Base-by-base conservation (phyloP, 2,888 invertebrate genomes). In the Brachyopa scutellaris region DNA sequence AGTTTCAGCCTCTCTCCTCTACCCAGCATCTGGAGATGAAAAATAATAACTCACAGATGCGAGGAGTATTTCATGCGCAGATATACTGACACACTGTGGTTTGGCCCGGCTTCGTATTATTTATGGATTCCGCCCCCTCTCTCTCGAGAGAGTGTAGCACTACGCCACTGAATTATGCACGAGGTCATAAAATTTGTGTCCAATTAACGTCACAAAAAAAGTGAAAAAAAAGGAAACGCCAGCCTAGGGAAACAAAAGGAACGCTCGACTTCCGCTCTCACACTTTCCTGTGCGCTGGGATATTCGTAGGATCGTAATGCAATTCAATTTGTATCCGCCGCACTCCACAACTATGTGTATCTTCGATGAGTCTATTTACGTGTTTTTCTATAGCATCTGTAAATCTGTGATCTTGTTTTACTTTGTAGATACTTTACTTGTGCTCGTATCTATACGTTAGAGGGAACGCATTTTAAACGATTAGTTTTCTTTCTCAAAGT, bases 151-250 rank as follows among this genome's bases (percentile, higher is more conserved):
- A 23, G 64, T 15, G 17, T 29, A 31, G 17, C 33, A 21, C 38
- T 17, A 7, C 8, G 49, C 64, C 76, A 66, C 76, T 76, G 76
- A 82, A 76, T 82, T 82, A 76, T 70, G 57, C 76, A 70, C 59
- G 76, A 72, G 77, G 82, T 82, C 82, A 55, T 82, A 82, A 82
- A 77, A 82, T 82, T 70, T 82, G 70, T 77, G 77, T 82, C 77
- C 82, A 82, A 82, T 82, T 82, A 82, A 82, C 72, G 77, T 77
- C 82, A 82, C 33, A 19, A 45, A 49, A 55, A 36, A 36, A 57
- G 26, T 8, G n/a, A 8, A 19, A 2, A n/a, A 13, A 13, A 33
- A 40, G 9, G 26, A 31, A 42, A 40, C 33, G 23, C 6, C 3
- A 29, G n/a, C n/a, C n/a, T n/a, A n/a, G n/a, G n/a, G n/a, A n/a